Percentiles rank a stretch among this genome's conserved stretches.
Evolutionary conservation across 2,113 vertebrate species (phyloP).

Genomic region (Vicugna pacos): DNA sequence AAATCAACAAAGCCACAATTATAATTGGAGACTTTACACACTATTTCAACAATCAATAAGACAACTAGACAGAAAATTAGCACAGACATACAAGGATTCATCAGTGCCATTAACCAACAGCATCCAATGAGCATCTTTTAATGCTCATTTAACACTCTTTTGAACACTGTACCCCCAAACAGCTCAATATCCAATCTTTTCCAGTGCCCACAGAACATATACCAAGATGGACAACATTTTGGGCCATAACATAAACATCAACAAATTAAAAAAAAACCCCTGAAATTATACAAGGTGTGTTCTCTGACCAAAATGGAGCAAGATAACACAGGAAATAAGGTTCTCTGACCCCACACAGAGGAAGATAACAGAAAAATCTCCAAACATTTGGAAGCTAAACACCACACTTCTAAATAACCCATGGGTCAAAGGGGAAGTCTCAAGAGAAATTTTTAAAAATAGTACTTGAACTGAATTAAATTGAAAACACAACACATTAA

Average conservation of each 20-base stretch:
- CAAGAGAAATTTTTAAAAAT: background rate
- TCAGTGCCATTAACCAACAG: background rate
- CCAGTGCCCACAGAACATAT: background rate
- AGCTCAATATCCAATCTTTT: background rate
- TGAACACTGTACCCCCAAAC: background rate
- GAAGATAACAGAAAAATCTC: background rate
- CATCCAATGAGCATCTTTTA: background rate
- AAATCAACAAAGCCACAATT: background rate
- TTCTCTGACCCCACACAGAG: background rate
- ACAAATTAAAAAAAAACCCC: background rate
- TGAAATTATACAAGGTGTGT: background rate
- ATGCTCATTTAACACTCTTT: too few species aligned
- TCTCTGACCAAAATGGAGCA: background rate
- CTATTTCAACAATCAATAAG: background rate
- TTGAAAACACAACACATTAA: background rate
- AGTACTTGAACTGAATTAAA: background rate
- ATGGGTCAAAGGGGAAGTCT: background rate
- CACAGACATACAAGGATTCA: background rate
- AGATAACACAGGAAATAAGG: background rate
- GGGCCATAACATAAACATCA: background rate
- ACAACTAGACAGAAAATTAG: background rate
- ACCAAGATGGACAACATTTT: background rate
- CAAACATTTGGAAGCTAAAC: background rate
- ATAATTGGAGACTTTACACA: background rate
- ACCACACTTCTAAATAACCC: background rate